phyloP scores from a whole-genome alignment of 2,113 vertebrate species.

The Rhynchopsitta pachyrhyncha region DNA sequence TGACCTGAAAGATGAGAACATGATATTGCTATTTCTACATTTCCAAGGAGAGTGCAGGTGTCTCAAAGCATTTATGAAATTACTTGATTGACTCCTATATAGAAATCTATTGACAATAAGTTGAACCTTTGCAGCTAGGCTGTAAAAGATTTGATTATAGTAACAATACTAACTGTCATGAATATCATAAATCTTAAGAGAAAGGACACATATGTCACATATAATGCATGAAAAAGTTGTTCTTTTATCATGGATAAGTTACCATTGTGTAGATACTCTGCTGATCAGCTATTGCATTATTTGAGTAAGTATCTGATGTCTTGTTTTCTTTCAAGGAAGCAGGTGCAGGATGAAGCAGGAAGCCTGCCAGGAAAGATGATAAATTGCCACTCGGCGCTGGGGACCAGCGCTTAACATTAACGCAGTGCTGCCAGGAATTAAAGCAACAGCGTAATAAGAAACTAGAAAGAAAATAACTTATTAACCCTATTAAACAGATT shows the following conservation, averaged over 20 bases:
- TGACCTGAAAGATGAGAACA: constrained; percentile 36
- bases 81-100: constrained; percentile 67
- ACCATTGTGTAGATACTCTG: constrained; percentile 80
- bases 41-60: constrained; percentile 72
- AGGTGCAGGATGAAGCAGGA: constrained; percentile 83
- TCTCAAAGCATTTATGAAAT: constrained; percentile 75
- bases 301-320: constrained; percentile 83
- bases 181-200: constrained; percentile 82
- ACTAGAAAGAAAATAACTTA: constrained; percentile 55
- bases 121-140: constrained; percentile 70
- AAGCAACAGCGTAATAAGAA: constrained; percentile 63
- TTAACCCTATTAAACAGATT: constrained; percentile 25
- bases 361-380: constrained; percentile 87
- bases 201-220: constrained; percentile 77
- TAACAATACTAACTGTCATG: constrained; percentile 75
- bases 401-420: constrained; percentile 59
- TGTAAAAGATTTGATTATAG: constrained; percentile 77
- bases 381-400: constrained; percentile 73
- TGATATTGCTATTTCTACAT: constrained; percentile 54
- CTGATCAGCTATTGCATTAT: constrained; percentile 82
- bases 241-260: constrained; percentile 78
- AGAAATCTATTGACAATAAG: constrained; percentile 73
- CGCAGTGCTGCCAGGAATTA: constrained; percentile 63
- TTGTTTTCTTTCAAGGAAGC: constrained; percentile 80
- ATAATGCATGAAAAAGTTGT: constrained; percentile 77